Evolutionary conservation across 2,888 invertebrate species (phyloP).

Genomic region (Acrobasis consociella): DNA sequence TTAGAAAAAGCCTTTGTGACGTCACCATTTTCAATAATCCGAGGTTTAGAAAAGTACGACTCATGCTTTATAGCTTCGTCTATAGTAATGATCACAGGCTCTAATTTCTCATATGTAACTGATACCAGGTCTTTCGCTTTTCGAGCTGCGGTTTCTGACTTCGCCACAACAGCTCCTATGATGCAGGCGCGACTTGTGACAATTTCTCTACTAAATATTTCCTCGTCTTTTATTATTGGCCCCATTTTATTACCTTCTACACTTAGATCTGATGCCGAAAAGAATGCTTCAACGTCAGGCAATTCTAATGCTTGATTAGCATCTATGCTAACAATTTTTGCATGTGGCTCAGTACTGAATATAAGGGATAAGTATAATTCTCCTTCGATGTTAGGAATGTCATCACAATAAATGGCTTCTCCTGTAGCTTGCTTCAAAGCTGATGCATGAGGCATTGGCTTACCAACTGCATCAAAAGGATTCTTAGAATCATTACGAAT

Average conservation of each 20-base stretch:
- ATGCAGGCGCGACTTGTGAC: conserved; percentile 91
- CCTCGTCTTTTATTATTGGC: conserved; percentile 89
- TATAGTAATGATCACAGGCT: conserved; percentile 91
- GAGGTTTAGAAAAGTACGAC: conserved; percentile 85
- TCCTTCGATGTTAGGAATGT: conserved; percentile 87
- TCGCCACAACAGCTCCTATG: conserved; percentile 90
- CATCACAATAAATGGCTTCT: conserved; percentile 96
- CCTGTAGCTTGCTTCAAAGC: conserved; percentile 95
- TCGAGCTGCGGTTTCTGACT: conserved; percentile 89
- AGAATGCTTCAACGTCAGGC: conserved; percentile 90
- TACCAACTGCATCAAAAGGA: conserved; percentile 87
- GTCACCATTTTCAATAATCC: conserved; percentile 84
- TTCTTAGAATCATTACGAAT: conserved; percentile 70
- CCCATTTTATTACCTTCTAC: conserved; percentile 86
- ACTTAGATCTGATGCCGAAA: conserved; percentile 89
- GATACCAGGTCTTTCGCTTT: conserved; percentile 89
- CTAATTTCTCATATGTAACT: conserved; percentile 89
- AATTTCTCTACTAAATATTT: conserved; percentile 88
- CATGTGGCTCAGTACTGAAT: conserved; percentile 90
- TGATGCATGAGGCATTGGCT: conserved; percentile 90
- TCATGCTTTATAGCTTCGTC: conserved; percentile 91
- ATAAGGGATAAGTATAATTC: conserved; percentile 92
- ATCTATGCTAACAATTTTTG: conserved; percentile 90
- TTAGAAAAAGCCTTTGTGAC: conserved; percentile 84
- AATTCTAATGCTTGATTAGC: conserved; percentile 86